Percentiles rank a stretch among this genome's conserved stretches.
Conservation (phyloP, 1,140 invertebrate species). For the Notospermus geniculatus region DNA sequence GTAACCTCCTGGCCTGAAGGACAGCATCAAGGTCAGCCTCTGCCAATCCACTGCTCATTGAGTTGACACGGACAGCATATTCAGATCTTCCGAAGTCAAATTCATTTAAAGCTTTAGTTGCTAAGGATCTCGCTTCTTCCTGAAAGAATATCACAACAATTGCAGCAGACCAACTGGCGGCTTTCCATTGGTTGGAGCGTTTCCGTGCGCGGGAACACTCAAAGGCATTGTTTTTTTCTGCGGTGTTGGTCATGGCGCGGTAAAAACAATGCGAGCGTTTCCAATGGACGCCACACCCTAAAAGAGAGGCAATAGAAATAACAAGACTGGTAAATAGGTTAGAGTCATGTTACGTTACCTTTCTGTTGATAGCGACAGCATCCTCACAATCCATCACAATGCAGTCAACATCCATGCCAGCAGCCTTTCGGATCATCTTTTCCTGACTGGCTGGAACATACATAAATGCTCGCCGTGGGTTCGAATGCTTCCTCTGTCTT, state of each 20-base stretch:
- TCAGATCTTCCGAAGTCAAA: conserved; percentile 53
- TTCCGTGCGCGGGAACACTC: too few relatives aligned
- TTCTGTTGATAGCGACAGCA: conserved; percentile 68
- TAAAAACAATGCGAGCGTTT: too few relatives aligned
- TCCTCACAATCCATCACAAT: conserved; percentile 73
- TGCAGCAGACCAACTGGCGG: too few relatives aligned
- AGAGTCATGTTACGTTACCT: conserved; percentile 59
- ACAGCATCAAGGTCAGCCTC: conserved; percentile 63
- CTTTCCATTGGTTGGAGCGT: too few relatives aligned
- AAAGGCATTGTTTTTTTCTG: too few relatives aligned
- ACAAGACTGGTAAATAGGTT: too few relatives aligned
- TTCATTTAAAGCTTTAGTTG: too few relatives aligned
- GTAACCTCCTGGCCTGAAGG: conserved; percentile 46
- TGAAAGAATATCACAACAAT: neutral
- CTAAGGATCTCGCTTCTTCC: too few relatives aligned
- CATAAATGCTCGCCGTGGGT: conserved; percentile 64
- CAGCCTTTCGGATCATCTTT: conserved; percentile 67
- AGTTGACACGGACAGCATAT: conserved; percentile 67
- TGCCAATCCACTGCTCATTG: conserved; percentile 63
- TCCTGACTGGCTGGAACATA: conserved; percentile 70
- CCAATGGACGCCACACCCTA: too few relatives aligned
- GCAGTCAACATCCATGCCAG: conserved; percentile 64
- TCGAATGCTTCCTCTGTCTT: neutral
- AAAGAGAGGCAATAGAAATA: too few relatives aligned
- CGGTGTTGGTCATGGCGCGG: too few relatives aligned